A percentile compares a stretch with the other conserved stretches of the same genome.
Evolutionary conservation across 2,797 vertebrate species (phyloP).

Genomic region (Neosalanx taihuensis): DNA sequence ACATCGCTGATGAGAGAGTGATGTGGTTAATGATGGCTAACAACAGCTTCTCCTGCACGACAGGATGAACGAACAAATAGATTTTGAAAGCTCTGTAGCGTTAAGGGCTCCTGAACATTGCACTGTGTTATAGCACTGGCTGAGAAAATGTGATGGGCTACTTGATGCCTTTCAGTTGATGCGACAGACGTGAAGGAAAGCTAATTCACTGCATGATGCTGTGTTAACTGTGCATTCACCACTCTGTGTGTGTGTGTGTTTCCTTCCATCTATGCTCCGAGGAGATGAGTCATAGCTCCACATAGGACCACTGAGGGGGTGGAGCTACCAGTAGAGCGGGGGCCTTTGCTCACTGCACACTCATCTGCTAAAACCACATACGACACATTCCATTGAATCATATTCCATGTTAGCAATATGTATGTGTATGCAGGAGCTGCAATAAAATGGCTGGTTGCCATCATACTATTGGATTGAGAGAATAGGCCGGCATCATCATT

Average conservation of each 20-base stretch:
- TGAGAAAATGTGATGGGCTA: neutral
- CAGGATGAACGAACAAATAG: too few species aligned
- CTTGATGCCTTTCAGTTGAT: neutral
- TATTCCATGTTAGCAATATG: neutral
- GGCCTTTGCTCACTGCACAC: constrained; percentile 40
- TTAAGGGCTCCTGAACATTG: too few species aligned
- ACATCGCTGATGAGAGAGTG: too few species aligned
- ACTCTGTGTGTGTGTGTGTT: constrained; percentile 50
- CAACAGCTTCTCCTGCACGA: too few species aligned
- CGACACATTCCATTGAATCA: constrained; percentile 29
- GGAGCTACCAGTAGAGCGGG: constrained; percentile 60
- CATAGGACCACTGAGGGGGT: constrained; percentile 71
- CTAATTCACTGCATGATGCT: neutral
- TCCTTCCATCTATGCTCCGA: constrained; percentile 70
- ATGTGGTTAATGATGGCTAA: too few species aligned
- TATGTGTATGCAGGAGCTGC: neutral
- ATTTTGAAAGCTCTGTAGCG: too few species aligned
- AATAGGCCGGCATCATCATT: neutral
- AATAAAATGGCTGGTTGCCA: too few species aligned
- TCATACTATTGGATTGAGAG: too few species aligned
- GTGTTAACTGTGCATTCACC: neutral
- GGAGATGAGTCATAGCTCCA: constrained; percentile 74
- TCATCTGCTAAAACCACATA: constrained; percentile 54
- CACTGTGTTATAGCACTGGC: too few species aligned
- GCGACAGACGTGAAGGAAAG: neutral